These are phyloP conservation scores for Scelioninae gen. 1 DNA, from an alignment of 2,888 invertebrate species.

Conservation along the genomic window DNA sequence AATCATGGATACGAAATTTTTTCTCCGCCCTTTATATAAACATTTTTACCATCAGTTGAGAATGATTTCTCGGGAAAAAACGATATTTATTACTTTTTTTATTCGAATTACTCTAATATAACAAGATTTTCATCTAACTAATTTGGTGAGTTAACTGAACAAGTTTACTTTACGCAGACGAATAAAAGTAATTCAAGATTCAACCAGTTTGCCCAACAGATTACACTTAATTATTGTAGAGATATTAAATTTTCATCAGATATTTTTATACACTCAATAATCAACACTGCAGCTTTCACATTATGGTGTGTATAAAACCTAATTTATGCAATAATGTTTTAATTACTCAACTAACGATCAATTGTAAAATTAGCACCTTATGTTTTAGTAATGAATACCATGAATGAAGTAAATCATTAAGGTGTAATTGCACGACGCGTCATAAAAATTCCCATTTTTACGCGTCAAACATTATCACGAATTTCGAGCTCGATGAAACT, in stretches of 20 bases:
- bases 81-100: neutral
- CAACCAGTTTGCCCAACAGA: neutral
- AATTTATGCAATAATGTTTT: constrained; percentile 12
- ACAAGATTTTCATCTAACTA: neutral
- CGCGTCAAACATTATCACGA: neutral
- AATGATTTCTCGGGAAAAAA: neutral
- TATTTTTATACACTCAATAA: neutral
- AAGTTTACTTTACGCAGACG: neutral
- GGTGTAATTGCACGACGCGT: no score
- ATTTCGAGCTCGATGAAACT: neutral
- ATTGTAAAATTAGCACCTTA: constrained; percentile 4
- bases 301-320: neutral
- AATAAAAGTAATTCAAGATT: neutral
- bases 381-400: neutral
- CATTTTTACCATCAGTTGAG: neutral
- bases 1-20: neutral
- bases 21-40: neutral
- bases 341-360: constrained; percentile 15
- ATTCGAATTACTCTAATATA: neutral
- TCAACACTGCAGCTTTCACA: neutral
- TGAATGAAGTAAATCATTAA: constrained; percentile 11
- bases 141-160: no score
- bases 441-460: no score
- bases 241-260: neutral
- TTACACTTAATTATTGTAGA: neutral